phyloP scores from a whole-genome alignment of 2,797 vertebrate species.

The Fringilla coelebs region DNA sequence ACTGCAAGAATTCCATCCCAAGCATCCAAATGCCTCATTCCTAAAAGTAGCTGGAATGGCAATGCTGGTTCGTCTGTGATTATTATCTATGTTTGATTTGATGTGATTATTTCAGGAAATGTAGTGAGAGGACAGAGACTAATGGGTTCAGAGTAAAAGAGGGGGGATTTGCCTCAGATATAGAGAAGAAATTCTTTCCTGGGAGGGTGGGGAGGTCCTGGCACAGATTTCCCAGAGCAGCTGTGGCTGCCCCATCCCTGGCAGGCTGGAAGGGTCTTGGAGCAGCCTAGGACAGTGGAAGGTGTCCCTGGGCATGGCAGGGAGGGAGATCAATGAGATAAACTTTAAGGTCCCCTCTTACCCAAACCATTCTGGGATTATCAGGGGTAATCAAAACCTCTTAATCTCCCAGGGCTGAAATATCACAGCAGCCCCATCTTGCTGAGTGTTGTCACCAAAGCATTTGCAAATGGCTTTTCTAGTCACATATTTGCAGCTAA shows the following conservation, averaged over 20 bases:
- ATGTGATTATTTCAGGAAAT: neutral
- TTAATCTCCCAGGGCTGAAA: neutral
- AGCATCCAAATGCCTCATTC: neutral
- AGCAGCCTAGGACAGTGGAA: fast-evolving
- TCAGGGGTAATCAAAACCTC: neutral
- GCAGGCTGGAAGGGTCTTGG: fast-evolving
- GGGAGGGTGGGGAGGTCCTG: neutral
- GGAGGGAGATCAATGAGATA: neutral
- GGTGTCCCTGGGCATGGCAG: neutral
- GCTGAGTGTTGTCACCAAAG: neutral
- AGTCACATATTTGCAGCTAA: neutral
- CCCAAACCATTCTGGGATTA: neutral
- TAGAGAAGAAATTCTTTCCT: fast-evolving
- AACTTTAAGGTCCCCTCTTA: neutral
- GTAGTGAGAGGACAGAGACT: too few species aligned
- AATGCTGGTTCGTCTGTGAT: neutral
- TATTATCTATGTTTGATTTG: neutral
- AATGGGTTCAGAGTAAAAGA: neutral
- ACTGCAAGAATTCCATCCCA: neutral
- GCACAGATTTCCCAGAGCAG: neutral
- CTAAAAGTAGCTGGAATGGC: neutral
- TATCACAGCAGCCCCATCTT: neutral
- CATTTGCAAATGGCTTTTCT: neutral
- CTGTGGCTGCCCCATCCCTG: neutral
- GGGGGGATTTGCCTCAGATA: too few species aligned